Evolutionary conservation across 2,797 vertebrate species (phyloP), one percentile per base, ranked within the genome.

Genomic region (Phalloptychus januarius): DNA sequence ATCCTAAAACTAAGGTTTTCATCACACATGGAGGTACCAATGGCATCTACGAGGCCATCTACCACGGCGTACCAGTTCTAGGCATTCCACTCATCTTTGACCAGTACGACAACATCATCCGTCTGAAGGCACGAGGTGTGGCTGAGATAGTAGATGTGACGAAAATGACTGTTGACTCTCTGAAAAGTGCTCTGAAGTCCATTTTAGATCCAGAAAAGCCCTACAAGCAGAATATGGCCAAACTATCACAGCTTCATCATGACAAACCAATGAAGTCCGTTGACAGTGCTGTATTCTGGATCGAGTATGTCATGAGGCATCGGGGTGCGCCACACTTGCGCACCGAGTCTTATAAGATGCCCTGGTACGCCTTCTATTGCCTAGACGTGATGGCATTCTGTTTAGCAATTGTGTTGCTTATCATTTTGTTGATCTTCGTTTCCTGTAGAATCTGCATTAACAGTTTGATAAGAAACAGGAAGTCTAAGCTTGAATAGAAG

Each of bases 1-100:
- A 95, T 74, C 87, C 91, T 0, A 94, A 94, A 83, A 94, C 91
- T 25, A 88, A 84, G 0, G 76, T 82, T 2, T 95, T 95, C 46
- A 76, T 95, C 54, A 87, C 93, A 1, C 93, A 95, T 8, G 94
- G 94, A 2, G 93, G 93, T 0, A 94, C 93, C 0, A 94, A 94
- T 5, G 91, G 94, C 4, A 16, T 95, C 18, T 94, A 94, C 0
- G 75, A 95, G 72, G 93, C 94, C 75, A 92, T 94, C 2, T 90
- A 88, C 77, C 93, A 94, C 2, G 79, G 83, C 4, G 90, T 94
- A 8, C 91, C 92, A 7, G 23, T 93, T 71, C 77, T 94, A 42
- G 92, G 93, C 2, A 83, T 94, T 38, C 92, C 93, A 28, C 87
- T 95, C 5, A 87, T 94, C 71, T 90, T 89, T 58, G 91, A 94